Evolutionary conservation across 1,140 invertebrate genomes (phyloP), one percentile per base, ranked within the genome.

Genomic region (Galleria mellonella): DNA sequence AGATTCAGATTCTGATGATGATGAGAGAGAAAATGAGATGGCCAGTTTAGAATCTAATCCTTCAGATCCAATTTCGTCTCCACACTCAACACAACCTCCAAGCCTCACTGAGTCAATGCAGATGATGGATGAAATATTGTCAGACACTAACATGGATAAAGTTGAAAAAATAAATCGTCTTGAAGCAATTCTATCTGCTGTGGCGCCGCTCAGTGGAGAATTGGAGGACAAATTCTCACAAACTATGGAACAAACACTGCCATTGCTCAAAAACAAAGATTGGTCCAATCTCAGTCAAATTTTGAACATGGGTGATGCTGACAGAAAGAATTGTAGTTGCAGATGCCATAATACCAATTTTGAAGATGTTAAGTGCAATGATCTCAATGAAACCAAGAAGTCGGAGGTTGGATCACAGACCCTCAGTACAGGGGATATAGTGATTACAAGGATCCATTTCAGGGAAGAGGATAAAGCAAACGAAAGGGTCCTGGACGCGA

Each of bases 31-130:
- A 51, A 88, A 89, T 32, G 92, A 93, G 51, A 93, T 93, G 87
- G 89, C 91, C 9, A 94, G 93, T 62, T 86, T 94, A 63, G 93
- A 94, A 60, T 93, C 91, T 47, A 91, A 90, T 54, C 90, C 91
- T 28, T 94, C 92, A 9, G 92, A 93, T 68, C 92, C 89, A 43
- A 88, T 92, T 51, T 89, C 91, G 9, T 94, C 92, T 15, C 92
- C 92, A 9, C 87, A 90, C 54, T 93, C 91, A 45, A 92, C 91
- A 1, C 93, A 94, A 58, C 94, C 93, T n/a, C 92, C 92, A n/a
- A 95, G 93, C 71, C 86, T 96, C n/a, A 95, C 94, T 0, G 94
- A 96, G 75, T 95, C 94, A 0, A 96, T 96, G 94, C 94, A 95
- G 75, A 89, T 96, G 89, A 89, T 96, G 67, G 94, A 96, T 72